Base-by-base conservation (phyloP, 2,113 vertebrate genomes). In the Rhynchomys soricoides region DNA sequence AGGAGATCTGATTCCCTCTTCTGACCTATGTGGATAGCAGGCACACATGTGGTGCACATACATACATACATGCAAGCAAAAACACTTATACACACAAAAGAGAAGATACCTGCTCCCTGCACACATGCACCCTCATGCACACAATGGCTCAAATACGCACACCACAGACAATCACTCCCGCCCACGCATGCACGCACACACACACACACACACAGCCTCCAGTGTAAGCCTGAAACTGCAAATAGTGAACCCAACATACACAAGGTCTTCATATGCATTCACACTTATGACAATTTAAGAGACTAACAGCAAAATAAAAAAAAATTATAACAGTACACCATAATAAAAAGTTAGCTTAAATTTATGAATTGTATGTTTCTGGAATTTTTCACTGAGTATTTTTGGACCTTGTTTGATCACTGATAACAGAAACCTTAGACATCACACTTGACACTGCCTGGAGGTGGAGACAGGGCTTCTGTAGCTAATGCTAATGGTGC, bases 401-500 rank as follows among this genome's bases (percentile, higher is more conserved):
- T 89, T 74, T 11, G 16, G 37, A 73, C 34, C 31, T 62, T 37
- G 37, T 40, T 70, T 92, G 68, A n/a, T 21, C 3, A 24, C 19
- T 1, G 13, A 43, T 62, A 82, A 43, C 37, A 57, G 52, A 74
- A 92, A 37, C 52, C 55, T 45, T 26, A 26, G 79, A 73, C 12
- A 62, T 34, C 55, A 71, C 37, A 16, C 29, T 55, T 6, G 16
- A 62, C n/a, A 43, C n/a, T 31, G 8, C 43, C 7, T 17, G 7
- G 68, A 15, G 22, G 11, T 64, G 37, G 79, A 52, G 37, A 57
- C 1, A 11, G 77, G 78, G 11, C 12, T 12, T n/a, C 40, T 73
- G 29, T 95, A 86, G 77, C 79, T 96, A 75, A 81, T 92, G 93
- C 68, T 70, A n/a, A 70, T 37, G 13, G 22, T 59, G 48, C 45